Evolutionary conservation across 1,140 invertebrate species (phyloP), one percentile per base, ranked within the genome.

Genomic region (Subanguina moxae): DNA sequence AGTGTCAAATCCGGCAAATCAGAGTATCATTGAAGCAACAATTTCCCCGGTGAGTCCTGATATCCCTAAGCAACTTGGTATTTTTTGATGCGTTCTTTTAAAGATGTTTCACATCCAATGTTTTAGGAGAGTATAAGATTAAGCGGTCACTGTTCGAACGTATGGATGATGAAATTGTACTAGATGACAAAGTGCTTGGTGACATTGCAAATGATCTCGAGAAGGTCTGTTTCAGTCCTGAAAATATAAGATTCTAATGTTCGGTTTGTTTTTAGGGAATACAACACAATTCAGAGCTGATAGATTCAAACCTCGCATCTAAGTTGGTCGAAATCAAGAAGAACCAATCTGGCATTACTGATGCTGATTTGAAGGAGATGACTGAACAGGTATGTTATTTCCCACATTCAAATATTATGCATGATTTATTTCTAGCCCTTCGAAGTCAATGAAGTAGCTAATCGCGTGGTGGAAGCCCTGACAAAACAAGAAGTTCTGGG

Each of bases 171-270:
- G 65, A 67, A n/a, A 67, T 67, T 19, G 57, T 64, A 5, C 45
- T 67, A 11, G 65, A 67, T 28, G 65, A 67, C 32, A 30, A 67
- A 27, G 32, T 57, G n/a, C 48, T 67, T 17, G 13, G 11, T 17
- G 65, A 67, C 23, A 67, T 67, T 64, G 48, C 65, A 11, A 43
- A 67, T 25, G 65, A 52, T 17, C 27, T 67, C 3, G 63, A 67
- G n/a, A 64, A 64, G 25, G 25, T 61, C 1, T 1, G 58, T 61
- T 27, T 11, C 3, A 61, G 13, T 19, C 19, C 19, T 21, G 19
- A 19, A 7, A 3, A 19, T 61, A 23, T 30, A 23, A 3, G 17
- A 5, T 21, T 19, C 8, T 61, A 61, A 19, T 11, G 9, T n/a
- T 38, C 32, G 32, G 27, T 61, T 19, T 17, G 11, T 7, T 7